Evolutionary conservation across 2,797 vertebrate species (phyloP), one percentile per base, ranked within the genome.

Genomic region (Tadarida brasiliensis): DNA sequence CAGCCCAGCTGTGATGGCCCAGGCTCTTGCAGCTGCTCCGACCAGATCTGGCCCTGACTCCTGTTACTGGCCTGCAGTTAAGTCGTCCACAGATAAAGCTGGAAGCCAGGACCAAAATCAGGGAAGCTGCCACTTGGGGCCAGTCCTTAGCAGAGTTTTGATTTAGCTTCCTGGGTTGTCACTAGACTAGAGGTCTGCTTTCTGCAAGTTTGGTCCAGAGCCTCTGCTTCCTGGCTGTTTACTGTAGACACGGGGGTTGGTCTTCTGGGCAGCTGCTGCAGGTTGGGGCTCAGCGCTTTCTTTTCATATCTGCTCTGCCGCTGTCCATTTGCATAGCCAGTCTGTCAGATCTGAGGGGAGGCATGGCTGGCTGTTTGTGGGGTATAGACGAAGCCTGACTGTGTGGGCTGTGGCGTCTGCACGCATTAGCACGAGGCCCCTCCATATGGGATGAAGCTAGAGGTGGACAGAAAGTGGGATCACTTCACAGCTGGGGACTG

Each of bases 261-360:
- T 73, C 85, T 97, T 28, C 85, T n/a, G 16, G 85, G n/a, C 10
- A 44, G n/a, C 67, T 65, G 56, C 49, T 67, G n/a, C 19, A 90
- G 73, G 12, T 20, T 54, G 71, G 61, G 51, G 57, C 54, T 74
- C 61, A 87, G 12, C 56, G 61, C 74, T 76, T 70, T 76, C 1
- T 70, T 51, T 71, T 68, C 49, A 35, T 30, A 84, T 39, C 22
- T 59, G n/a, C 26, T 56, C 28, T 71, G 24, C 26, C 0, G 2
- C 20, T 33, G n/a, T 33, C 47, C 3, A 0, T 24, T 71, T 63
- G 19, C 68, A 6, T n/a, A 39, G 26, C 61, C 14, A 47, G 15
- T 78, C 56, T 91, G 20, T 80, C 12, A 2, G 11, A 9, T 76
- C 47, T 67, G 8, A 59, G 44, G 12, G 14, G 80, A 87, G 74